Percentiles rank a stretch among this genome's conserved stretches.
Conservation (phyloP, 2,888 invertebrate genomes). For the Philaethria dido region DNA sequence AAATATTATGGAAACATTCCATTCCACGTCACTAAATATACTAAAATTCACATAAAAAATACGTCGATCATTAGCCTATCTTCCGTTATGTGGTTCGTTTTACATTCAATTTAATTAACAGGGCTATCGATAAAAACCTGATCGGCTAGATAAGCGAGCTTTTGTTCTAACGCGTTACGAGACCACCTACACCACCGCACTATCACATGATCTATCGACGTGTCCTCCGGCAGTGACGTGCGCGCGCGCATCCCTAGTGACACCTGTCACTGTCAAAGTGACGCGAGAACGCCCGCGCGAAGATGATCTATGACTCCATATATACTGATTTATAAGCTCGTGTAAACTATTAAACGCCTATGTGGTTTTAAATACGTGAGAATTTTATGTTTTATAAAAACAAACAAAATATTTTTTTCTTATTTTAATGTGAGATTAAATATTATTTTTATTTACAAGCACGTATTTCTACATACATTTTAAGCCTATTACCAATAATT, state of each 20-base stretch:
- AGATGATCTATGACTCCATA: constrained; percentile 39
- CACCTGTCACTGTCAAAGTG: constrained; percentile 79
- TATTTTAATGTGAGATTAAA: neutral
- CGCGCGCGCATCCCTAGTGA: constrained; percentile 71
- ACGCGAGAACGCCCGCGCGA: constrained; percentile 74
- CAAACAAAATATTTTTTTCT: neutral
- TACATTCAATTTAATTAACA: constrained; percentile 46
- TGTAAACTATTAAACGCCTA: constrained; percentile 15
- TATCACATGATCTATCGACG: constrained; percentile 77
- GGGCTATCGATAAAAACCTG: constrained; percentile 49
- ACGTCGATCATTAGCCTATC: constrained; percentile 26
- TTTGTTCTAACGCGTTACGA: constrained; percentile 59
- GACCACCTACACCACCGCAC: constrained; percentile 76
- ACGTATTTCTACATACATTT: too few relatives aligned
- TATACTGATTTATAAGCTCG: constrained; percentile 28
- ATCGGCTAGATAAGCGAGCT: constrained; percentile 66
- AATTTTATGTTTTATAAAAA: neutral
- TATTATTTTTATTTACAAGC: too few relatives aligned
- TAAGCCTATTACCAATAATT: too few relatives aligned
- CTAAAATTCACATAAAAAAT: constrained; percentile 23
- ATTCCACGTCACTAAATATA: constrained; percentile 22
- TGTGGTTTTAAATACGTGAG: neutral
- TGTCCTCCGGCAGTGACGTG: constrained; percentile 59
- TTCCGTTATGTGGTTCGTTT: constrained; percentile 39
- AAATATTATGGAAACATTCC: neutral